Percentiles rank a stretch among this genome's conserved stretches.
phyloP scores from a whole-genome alignment of 2,888 invertebrate species.

The Idaea aversata region DNA sequence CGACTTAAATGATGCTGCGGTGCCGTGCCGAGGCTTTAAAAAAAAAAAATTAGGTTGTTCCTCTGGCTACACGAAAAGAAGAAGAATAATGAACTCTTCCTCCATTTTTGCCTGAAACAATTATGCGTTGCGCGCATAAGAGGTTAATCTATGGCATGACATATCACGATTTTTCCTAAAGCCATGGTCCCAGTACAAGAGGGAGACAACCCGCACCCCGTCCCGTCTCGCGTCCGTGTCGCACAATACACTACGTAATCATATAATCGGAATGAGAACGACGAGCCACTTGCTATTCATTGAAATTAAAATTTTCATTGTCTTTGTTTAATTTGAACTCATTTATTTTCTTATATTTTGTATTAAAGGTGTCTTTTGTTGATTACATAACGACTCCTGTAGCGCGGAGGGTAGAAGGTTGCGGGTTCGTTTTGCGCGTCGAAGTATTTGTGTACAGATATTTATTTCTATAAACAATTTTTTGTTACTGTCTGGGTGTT shows the following conservation, averaged over 20 bases:
- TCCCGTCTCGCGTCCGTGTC: slow-evolving; percentile 14
- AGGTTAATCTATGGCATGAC: neutral
- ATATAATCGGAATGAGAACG: slow-evolving; percentile 69
- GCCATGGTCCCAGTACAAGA: neutral
- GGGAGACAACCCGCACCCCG: slow-evolving; percentile 11
- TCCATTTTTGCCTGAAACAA: no score
- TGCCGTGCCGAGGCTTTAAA: no score
- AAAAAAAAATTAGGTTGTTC: no score
- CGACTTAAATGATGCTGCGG: no score
- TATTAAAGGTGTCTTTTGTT: neutral
- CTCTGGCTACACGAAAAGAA: no score
- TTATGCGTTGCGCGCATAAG: no score
- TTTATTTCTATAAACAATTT: neutral
- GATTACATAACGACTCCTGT: neutral
- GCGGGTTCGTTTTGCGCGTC: neutral
- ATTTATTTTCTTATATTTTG: neutral
- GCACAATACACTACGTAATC: slow-evolving; percentile 67
- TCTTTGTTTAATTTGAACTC: neutral
- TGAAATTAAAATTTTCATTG: slow-evolving; percentile 77
- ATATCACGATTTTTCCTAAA: neutral
- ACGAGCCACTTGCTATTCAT: slow-evolving; percentile 69
- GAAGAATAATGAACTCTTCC: no score
- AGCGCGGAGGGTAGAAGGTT: neutral
- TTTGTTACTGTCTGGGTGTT: neutral
- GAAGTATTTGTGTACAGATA: neutral